Evolutionary conservation across 2,797 vertebrate species (phyloP).

Genomic region (Pseudochromis fuscus): DNA sequence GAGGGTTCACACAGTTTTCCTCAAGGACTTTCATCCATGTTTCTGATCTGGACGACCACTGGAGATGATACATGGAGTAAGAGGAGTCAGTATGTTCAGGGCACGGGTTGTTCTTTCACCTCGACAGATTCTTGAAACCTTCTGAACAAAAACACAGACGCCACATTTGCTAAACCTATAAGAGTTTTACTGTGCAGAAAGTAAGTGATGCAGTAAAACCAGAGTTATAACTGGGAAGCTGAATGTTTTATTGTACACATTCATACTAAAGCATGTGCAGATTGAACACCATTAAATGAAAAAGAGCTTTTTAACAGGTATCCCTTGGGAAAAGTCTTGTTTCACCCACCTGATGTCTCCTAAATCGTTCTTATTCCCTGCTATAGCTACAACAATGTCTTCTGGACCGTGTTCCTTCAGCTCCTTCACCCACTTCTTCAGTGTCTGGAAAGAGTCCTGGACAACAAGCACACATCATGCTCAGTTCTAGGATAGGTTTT

Average conservation of each 20-base stretch:
- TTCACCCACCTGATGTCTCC: conserved; percentile 95
- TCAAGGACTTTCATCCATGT: conserved; percentile 12
- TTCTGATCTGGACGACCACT: neutral
- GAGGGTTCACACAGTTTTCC: neutral
- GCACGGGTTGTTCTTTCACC: neutral
- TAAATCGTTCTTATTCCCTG: conserved; percentile 98
- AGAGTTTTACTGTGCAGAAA: neutral
- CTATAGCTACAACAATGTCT: conserved; percentile 98
- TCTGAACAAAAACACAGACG: neutral
- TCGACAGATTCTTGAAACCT: neutral
- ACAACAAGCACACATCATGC: conserved; percentile 36
- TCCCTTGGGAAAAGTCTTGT: no score
- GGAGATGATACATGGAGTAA: neutral
- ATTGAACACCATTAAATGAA: neutral
- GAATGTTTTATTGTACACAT: neutral
- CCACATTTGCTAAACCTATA: neutral
- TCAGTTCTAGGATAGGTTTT: conserved; percentile 8
- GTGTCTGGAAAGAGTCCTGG: conserved; percentile 98
- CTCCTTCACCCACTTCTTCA: conserved; percentile 99
- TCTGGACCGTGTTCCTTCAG: conserved; percentile 98
- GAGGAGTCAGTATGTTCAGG: neutral
- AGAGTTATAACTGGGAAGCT: neutral
- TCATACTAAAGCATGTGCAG: neutral
- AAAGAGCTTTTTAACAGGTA: neutral
- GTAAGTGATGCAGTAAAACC: neutral